Evolutionary conservation across 2,113 vertebrate species (phyloP), one percentile per base, ranked within the genome.

Genomic region (Mixornis gularis): DNA sequence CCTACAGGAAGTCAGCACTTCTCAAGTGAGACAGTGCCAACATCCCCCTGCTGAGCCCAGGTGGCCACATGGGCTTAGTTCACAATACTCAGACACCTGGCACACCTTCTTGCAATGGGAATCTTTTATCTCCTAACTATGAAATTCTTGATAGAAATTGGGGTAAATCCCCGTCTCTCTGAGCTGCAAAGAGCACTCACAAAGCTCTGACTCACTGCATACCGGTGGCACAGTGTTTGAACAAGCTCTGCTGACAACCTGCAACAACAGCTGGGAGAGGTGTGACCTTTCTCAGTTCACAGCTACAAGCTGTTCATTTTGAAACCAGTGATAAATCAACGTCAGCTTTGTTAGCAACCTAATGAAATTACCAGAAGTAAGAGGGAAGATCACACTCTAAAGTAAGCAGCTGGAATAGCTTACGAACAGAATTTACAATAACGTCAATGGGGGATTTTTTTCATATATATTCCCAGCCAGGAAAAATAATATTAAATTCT

Each of bases 361-460:
- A 51, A 82, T 48, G 64, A 90, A 90, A 93, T 95, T 86, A 92
- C 76, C 81, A 85, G 76, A 88, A 95, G 17, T 49, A 62, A 84
- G 59, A 93, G 56, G 49, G 55, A 88, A 90, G 60, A 88, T 85
- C 55, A 64, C 8, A 15, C 30, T 80, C 55, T 85, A 79, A 95
- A 91, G 60, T 12, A 88, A 91, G 82, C 30, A 88, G 51, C 43
- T 76, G 40, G 17, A 88, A 81, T 26, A 80, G 26, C 11, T 94
- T 73, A 87, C 10, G 24, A 84, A 48, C n/a, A 78, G 59, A 85
- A 71, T 0, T 62, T 83, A 66, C 0, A 0, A 22, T 63, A 85
- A 73, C 0, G 0, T 66, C 82, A 80, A 0, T 5, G 13, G 12
- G 6, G 10, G 0, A 0, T 29, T 90, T 80, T 74, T 85, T 30